Evolutionary conservation across 2,797 vertebrate species (phyloP).

Genomic region (Tolypeutes matacus): DNA sequence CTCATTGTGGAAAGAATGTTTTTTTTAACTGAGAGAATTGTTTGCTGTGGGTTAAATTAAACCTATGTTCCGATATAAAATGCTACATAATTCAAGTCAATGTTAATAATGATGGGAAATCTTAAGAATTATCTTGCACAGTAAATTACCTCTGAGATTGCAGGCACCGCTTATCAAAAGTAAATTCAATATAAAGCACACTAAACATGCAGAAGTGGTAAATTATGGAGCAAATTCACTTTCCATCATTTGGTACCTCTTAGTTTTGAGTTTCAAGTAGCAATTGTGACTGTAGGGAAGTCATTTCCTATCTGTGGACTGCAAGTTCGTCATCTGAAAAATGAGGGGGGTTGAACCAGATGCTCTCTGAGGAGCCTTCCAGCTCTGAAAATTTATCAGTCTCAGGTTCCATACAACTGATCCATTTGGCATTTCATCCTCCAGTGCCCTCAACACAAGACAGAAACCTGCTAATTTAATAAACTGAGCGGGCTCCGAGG

Average conservation of each 20-base stretch:
- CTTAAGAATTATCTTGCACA: slow-evolving; percentile 80
- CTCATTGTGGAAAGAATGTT: slow-evolving; percentile 49
- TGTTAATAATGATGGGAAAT: slow-evolving; percentile 78
- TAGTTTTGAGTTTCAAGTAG: slow-evolving; percentile 55
- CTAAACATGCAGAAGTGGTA: slow-evolving; percentile 45
- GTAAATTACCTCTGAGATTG: slow-evolving; percentile 80
- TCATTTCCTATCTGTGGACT: slow-evolving; percentile 67
- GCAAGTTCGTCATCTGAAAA: slow-evolving; percentile 72
- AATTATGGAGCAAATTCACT: slow-evolving; percentile 63
- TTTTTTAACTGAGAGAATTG: slow-evolving; percentile 49
- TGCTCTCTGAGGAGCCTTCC: slow-evolving; percentile 52
- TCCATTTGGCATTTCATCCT: slow-evolving; percentile 75
- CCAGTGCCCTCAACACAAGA: slow-evolving; percentile 35
- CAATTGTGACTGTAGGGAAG: slow-evolving; percentile 63
- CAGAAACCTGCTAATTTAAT: slow-evolving; percentile 75
- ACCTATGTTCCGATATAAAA: slow-evolving; percentile 76
- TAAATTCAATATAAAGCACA: slow-evolving; percentile 75
- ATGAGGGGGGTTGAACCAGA: slow-evolving; percentile 42
- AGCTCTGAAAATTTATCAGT: slow-evolving; percentile 72
- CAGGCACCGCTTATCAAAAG: slow-evolving; percentile 78
- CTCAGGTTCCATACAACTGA: slow-evolving; percentile 61
- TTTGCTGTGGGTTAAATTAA: slow-evolving; percentile 78
- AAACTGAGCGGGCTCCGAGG: slow-evolving; percentile 32
- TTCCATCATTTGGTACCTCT: slow-evolving; percentile 26
- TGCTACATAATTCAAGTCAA: slow-evolving; percentile 75